Conservation (phyloP, 2,113 vertebrate species). For the Chamaea fasciata region DNA sequence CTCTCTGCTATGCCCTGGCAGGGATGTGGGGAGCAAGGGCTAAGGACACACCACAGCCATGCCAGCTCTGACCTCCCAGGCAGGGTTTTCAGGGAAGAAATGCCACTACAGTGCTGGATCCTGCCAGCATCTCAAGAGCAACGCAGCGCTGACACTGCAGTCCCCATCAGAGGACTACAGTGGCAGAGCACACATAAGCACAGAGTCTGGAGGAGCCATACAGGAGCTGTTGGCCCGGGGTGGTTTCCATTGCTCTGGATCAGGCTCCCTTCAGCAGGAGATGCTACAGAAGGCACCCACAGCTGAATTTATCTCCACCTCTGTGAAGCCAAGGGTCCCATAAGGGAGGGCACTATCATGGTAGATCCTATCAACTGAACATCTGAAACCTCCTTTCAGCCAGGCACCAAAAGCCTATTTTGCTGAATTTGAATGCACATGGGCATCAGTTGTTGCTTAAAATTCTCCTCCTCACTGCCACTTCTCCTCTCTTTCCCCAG, state of each 20-base stretch:
- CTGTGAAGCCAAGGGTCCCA: neutral
- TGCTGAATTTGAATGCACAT: neutral
- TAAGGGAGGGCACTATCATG: neutral
- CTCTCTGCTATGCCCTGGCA: neutral
- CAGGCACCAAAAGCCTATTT: neutral
- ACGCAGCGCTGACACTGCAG: accelerated
- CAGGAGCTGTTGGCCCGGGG: neutral
- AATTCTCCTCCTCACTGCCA: neutral
- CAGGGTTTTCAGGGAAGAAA: neutral
- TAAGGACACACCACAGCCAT: neutral
- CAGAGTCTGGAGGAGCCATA: neutral
- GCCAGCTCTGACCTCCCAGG: neutral
- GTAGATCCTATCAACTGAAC: accelerated
- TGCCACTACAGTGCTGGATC: neutral
- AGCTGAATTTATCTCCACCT: neutral
- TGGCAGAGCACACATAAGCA: neutral
- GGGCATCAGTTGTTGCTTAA: neutral
- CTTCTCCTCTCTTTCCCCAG: neutral
- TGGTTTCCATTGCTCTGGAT: neutral
- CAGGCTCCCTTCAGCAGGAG: neutral
- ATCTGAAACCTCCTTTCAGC: neutral
- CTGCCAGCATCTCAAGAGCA: neutral
- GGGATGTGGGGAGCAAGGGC: neutral
- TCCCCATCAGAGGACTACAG: neutral
- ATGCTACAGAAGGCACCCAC: neutral